phyloP scores from a whole-genome alignment of 2,113 vertebrate species.

The Ornithorhynchus anatinus region DNA sequence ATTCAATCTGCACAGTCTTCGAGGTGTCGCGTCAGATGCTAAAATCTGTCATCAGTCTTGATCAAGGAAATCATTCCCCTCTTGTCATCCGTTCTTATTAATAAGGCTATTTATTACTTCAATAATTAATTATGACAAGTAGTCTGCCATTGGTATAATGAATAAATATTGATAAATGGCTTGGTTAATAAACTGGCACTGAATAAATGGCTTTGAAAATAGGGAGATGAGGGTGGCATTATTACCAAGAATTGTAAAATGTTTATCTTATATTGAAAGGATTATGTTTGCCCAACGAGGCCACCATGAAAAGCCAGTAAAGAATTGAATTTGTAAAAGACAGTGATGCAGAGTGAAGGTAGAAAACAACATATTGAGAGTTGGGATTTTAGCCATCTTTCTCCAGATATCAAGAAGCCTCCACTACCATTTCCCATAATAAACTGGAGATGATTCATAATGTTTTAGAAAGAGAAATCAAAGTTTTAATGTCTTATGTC shows the following conservation, averaged over 20 bases:
- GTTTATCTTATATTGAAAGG: conserved; percentile 45
- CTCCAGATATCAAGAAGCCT: conserved; percentile 31
- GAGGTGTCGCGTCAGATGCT: conserved; percentile 82
- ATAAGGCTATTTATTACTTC: conserved; percentile 88
- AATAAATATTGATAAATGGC: conserved; percentile 92
- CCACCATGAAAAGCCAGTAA: conserved; percentile 33
- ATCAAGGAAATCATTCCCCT: conserved; percentile 80
- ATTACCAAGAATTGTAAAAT: conserved; percentile 47
- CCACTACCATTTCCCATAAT: too few species aligned
- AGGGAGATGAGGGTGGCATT: conserved; percentile 27
- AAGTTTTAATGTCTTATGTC: not conserved
- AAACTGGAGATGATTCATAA: not conserved
- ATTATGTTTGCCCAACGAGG: conserved; percentile 26
- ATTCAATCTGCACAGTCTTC: conserved; percentile 90
- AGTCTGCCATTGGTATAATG: conserved; percentile 82
- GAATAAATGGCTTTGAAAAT: conserved; percentile 59
- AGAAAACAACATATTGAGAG: conserved; percentile 26
- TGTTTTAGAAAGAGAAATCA: not conserved
- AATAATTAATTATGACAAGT: conserved; percentile 95
- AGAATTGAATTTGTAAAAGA: conserved; percentile 40
- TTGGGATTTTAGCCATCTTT: conserved; percentile 2
- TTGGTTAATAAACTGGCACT: conserved; percentile 74
- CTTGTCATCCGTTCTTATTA: conserved; percentile 85
- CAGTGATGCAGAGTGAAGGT: conserved; percentile 27
- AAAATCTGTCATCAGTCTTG: conserved; percentile 93